A percentile compares a stretch with the other conserved stretches of the same genome.
Conservation (phyloP, 2,113 vertebrate species). For the Echinops telfairi region DNA sequence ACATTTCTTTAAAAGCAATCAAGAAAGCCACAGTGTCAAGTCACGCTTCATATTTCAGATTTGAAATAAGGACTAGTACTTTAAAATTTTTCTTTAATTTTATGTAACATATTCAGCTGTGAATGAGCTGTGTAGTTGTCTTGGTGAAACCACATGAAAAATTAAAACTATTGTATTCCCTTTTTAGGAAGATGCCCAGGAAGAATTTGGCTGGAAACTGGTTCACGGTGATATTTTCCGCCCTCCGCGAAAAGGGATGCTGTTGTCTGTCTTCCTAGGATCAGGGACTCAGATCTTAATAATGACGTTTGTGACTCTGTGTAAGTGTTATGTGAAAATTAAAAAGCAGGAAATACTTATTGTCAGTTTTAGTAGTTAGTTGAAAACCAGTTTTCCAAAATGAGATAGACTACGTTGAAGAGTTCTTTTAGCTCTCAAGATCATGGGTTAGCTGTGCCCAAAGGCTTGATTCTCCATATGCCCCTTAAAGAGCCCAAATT, state of each 20-base stretch:
- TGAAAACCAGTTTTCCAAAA: conserved; percentile 58
- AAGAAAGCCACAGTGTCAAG: background rate
- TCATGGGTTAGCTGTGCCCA: background rate
- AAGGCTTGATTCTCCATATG: background rate
- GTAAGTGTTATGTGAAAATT: conserved; percentile 88
- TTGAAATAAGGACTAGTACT: conserved; percentile 43
- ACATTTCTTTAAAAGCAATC: conserved; percentile 41
- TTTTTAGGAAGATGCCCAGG: conserved; percentile 94
- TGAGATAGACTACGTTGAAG: background rate
- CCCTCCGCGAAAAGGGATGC: conserved; percentile 96
- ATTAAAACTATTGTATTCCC: conserved; percentile 60
- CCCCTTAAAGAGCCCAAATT: background rate
- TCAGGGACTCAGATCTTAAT: conserved; percentile 98
- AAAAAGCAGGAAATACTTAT: conserved; percentile 42
- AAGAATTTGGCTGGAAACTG: conserved; percentile 96
- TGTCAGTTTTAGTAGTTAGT: conserved; percentile 1
- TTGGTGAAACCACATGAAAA: background rate
- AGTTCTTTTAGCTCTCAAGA: background rate
- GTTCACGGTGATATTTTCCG: conserved; percentile 92
- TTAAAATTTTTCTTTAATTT: background rate
- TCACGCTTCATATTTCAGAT: conserved; percentile 50
- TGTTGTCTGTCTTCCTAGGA: conserved; percentile 97
- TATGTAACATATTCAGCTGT: background rate
- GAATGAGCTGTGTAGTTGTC: background rate
- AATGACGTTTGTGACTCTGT: conserved; percentile 99